phyloP scores from a whole-genome alignment of 2,888 invertebrate genomes.

The Spodoptera picta region DNA sequence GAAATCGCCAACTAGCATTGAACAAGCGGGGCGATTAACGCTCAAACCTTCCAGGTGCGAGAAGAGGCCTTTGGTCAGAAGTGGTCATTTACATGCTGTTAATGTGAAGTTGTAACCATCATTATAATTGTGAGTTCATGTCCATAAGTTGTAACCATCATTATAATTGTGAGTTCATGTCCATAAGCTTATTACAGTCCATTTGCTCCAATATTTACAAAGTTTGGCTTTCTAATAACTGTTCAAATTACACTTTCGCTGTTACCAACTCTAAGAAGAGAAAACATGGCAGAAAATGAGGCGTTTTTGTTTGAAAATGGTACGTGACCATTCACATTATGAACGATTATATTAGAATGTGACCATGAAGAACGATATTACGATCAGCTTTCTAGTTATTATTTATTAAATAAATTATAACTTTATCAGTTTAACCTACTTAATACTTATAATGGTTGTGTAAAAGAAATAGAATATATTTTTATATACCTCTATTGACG shows the following conservation, averaged over 20 bases:
- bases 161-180: conserved; percentile 16
- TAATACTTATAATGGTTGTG: too few species aligned
- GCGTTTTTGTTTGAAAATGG: conserved; percentile 57
- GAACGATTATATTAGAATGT: conserved; percentile 56
- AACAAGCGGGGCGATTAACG: too few species aligned
- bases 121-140: too few species aligned
- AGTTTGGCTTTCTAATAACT: conserved; percentile 70
- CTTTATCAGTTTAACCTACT: not conserved
- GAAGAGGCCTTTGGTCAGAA: too few species aligned
- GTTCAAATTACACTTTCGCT: conserved; percentile 74
- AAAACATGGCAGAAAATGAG: conserved; percentile 68
- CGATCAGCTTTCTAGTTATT: conserved; percentile 45
- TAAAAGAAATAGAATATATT: too few species aligned
- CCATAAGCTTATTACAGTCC: conserved; percentile 27
- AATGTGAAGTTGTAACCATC: conserved; percentile 4
- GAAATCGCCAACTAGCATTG: too few species aligned
- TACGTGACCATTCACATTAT: conserved; percentile 63
- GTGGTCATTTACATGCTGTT: too few species aligned
- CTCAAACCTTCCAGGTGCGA: too few species aligned
- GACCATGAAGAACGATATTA: conserved; percentile 40
- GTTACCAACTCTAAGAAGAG: conserved; percentile 55
- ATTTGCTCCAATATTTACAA: conserved; percentile 48
- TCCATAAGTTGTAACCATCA: conserved; percentile 10
- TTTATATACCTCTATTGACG: too few species aligned
- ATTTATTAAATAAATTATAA: conserved; percentile 12